Conservation (phyloP, 2,888 invertebrate genomes). For the Sarcophaga rosellei region DNA sequence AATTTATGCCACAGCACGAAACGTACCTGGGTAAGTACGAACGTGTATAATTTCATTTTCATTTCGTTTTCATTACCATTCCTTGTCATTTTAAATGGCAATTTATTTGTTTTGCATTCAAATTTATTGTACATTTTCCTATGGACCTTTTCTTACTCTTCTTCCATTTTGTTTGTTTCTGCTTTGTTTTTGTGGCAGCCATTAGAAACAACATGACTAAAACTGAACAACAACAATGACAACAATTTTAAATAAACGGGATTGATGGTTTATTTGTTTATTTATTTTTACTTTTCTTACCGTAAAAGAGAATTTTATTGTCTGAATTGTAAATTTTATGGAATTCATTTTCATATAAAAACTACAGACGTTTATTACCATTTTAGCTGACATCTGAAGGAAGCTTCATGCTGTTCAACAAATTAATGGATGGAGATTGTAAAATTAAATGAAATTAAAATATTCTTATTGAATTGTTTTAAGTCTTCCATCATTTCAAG, state of each 20-base stretch:
- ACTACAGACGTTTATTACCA: neutral
- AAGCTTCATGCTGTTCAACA: too few species aligned
- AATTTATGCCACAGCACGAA: conserved; percentile 92
- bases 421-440: too few species aligned
- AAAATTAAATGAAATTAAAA: too few species aligned
- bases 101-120: conserved; percentile 19
- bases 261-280: too few species aligned
- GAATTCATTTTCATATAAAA: neutral
- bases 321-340: neutral
- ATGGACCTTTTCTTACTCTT: neutral
- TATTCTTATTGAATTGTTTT: too few species aligned
- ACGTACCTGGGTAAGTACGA: conserved; percentile 87
- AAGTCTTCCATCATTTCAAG: too few species aligned
- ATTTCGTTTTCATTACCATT: neutral
- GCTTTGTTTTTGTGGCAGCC: neutral
- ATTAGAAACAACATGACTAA: neutral
- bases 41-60: neutral
- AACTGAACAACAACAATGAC: neutral
- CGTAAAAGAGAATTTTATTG: neutral
- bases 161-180: neutral
- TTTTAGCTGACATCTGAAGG: neutral
- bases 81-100: neutral
- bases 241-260: neutral
- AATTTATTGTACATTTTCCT: neutral
- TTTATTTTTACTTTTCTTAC: too few species aligned